These are phyloP conservation scores for Sebastes taczanowskii DNA, from an alignment of 2,797 vertebrate genomes.

Conservation along the genomic window DNA sequence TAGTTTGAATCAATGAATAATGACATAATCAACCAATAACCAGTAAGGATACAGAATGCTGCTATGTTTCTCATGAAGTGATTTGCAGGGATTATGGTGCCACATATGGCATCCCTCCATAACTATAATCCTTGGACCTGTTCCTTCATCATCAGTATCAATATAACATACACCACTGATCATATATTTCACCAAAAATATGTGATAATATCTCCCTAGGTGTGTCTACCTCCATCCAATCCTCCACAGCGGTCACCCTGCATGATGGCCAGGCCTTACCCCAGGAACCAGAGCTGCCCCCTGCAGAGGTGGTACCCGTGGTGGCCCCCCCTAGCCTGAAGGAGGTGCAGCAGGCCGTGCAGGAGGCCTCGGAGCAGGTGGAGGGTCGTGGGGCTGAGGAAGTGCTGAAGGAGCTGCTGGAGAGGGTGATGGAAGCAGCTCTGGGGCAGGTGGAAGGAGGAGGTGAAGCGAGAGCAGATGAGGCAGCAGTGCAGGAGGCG, in stretches of 20 bases:
- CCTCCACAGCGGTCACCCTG: conserved; percentile 31
- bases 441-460: conserved; percentile 55
- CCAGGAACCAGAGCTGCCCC: conserved; percentile 35
- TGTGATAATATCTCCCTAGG: conserved; percentile 41
- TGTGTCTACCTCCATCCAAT: conserved; percentile 39
- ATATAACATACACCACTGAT: not conserved
- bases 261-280: conserved; percentile 33
- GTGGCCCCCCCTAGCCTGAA: conserved; percentile 68
- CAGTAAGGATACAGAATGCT: not conserved
- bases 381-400: conserved; percentile 69
- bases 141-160: not conserved
- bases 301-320: conserved; percentile 52
- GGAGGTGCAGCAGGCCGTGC: conserved; percentile 79
- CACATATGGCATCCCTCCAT: not conserved
- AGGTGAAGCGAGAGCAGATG: conserved; percentile 42
- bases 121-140: not conserved
- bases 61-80: not conserved
- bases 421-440: conserved; percentile 75
- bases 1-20: not conserved
- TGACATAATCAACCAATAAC: not conserved
- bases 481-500: conserved; percentile 13
- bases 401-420: conserved; percentile 72
- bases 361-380: conserved; percentile 74
- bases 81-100: not conserved
- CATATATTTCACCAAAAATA: not conserved